A percentile compares a stretch with the other conserved stretches of the same genome.
Conservation (phyloP, 2,113 vertebrate species). For the Chaetodon trifascialis region DNA sequence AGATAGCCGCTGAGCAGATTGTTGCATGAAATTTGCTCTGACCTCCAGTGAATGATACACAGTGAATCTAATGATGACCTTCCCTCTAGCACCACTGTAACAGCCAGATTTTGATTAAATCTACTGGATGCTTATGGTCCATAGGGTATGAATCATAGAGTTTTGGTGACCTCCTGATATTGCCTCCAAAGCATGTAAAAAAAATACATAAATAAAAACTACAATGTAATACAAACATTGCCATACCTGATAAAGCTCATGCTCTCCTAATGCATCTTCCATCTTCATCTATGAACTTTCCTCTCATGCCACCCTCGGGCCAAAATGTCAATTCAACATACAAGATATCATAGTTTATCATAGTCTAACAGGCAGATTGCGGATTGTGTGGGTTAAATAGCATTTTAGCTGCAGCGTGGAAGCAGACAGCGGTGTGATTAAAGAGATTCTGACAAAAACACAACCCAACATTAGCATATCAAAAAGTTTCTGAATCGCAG, state of each 20-base stretch:
- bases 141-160: background rate
- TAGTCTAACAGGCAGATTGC: background rate
- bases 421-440: constrained; percentile 22
- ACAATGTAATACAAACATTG: background rate
- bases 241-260: background rate
- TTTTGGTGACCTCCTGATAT: constrained; percentile 17
- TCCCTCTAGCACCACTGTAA: constrained; percentile 4
- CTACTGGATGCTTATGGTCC: background rate
- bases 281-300: background rate
- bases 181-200: background rate
- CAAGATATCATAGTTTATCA: background rate
- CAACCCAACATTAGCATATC: constrained; percentile 17
- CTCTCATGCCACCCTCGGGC: background rate
- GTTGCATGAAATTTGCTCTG: background rate
- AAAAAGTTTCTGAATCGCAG: constrained; percentile 14
- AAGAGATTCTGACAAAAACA: constrained; percentile 14
- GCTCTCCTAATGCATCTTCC: background rate
- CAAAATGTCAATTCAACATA: background rate
- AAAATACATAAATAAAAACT: background rate
- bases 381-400: constrained; percentile 3
- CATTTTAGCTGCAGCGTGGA: background rate
- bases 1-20: background rate
- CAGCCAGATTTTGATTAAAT: constrained; percentile 6
- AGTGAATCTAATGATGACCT: constrained; percentile 7
- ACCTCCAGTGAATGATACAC: background rate